Evolutionary conservation across 2,113 vertebrate species (phyloP).

Genomic region (Corydoras maculifer): DNA sequence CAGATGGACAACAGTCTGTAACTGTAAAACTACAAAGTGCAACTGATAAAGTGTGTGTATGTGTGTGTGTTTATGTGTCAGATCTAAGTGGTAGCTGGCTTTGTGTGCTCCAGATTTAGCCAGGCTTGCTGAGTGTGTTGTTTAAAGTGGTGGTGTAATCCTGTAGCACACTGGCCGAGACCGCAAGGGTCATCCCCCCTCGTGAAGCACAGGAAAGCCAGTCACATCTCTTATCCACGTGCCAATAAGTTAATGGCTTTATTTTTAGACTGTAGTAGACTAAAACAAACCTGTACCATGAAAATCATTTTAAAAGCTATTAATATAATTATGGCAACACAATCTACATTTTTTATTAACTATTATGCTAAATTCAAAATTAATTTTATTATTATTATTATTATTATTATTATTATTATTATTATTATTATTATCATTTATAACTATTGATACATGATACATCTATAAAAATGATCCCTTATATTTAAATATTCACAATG

Average conservation of each 20-base stretch:
- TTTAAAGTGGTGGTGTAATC: slow-evolving; percentile 6
- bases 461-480: too few species aligned
- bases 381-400: too few species aligned
- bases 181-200: slow-evolving; percentile 55
- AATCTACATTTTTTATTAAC: not conserved
- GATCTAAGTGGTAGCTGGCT: not conserved
- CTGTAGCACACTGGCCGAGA: not conserved
- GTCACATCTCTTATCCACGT: slow-evolving; percentile 59
- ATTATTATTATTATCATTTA: too few species aligned
- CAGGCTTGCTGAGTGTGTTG: slow-evolving; percentile 15
- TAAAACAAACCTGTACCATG: slow-evolving; percentile 19
- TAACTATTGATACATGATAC: too few species aligned
- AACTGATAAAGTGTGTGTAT: not conserved
- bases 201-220: slow-evolving; percentile 64
- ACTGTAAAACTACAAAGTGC: too few species aligned
- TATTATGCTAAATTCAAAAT: too few species aligned
- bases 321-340: not conserved
- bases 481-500: too few species aligned
- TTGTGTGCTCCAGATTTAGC: not conserved
- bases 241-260: slow-evolving; percentile 74
- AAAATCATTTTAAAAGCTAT: slow-evolving; percentile 13
- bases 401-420: too few species aligned
- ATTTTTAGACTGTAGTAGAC: slow-evolving; percentile 53
- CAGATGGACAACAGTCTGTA: too few species aligned
- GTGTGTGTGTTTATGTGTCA: slow-evolving; percentile 8